Conservation (phyloP, 2,797 vertebrate genomes). For the Cryptoprocta ferox region DNA sequence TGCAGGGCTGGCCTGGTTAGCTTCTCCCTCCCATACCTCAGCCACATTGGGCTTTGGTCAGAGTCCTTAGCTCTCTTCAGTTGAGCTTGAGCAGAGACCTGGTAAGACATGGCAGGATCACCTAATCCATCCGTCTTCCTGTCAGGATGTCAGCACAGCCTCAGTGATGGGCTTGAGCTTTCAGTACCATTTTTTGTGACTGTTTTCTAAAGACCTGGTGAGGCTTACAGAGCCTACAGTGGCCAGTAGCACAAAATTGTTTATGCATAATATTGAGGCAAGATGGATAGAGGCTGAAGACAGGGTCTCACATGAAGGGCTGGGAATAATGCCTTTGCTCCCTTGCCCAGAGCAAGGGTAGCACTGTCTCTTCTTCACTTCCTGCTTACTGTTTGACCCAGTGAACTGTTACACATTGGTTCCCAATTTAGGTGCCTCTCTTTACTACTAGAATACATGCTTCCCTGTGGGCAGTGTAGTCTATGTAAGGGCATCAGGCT, state of each 20-base stretch:
- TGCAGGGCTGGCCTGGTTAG: fast-evolving
- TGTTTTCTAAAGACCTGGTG: not conserved
- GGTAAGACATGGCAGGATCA: not conserved
- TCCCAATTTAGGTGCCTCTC: not conserved
- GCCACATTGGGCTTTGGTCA: not conserved
- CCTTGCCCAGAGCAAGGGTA: not conserved
- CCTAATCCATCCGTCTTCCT: conserved; percentile 49
- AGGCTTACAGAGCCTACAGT: not conserved
- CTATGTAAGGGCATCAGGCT: not conserved
- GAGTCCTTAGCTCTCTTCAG: not conserved
- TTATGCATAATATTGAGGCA: not conserved
- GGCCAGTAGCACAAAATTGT: not conserved
- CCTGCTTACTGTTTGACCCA: not conserved
- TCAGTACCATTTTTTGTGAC: not conserved
- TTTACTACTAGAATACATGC: not conserved
- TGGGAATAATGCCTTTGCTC: not conserved
- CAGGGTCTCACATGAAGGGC: not conserved
- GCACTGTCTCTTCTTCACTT: not conserved
- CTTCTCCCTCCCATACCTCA: not conserved
- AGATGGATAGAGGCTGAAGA: not conserved
- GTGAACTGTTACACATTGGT: not conserved
- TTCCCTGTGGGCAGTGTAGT: not conserved
- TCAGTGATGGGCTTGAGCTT: not conserved
- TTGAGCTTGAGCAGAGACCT: not conserved
- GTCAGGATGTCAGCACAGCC: not conserved